A percentile compares a stretch with the other conserved stretches of the same genome.
Evolutionary conservation across 2,797 vertebrate species (phyloP).

Genomic region (Cheirogaleus major): DNA sequence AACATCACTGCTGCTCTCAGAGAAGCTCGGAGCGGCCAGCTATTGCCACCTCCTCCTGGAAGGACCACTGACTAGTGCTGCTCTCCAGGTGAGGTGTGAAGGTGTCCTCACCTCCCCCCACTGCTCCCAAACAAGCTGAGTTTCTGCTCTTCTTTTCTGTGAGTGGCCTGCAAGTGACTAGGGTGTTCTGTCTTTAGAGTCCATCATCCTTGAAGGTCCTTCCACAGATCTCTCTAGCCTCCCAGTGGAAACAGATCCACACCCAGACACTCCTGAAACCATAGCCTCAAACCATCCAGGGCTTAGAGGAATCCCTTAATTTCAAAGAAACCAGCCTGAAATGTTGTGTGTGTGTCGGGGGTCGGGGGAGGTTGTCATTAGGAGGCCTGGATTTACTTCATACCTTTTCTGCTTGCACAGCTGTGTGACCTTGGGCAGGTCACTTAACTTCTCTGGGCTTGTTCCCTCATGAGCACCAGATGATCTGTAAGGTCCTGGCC

Average conservation of each 20-base stretch:
- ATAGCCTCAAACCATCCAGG: neutral
- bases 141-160: slow-evolving; percentile 70
- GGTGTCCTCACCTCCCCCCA: neutral
- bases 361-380: fast-evolving
- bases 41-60: slow-evolving; percentile 79
- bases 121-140: slow-evolving; percentile 16
- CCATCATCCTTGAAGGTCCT: slow-evolving; percentile 71
- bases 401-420: neutral
- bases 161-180: neutral
- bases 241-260: neutral
- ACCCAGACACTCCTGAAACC: neutral
- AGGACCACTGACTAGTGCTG: slow-evolving; percentile 73
- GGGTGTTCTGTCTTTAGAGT: slow-evolving; percentile 58
- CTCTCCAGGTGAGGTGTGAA: slow-evolving; percentile 73
- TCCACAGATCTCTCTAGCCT: slow-evolving; percentile 68
- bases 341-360: fast-evolving
- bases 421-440: neutral
- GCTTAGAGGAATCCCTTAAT: neutral
- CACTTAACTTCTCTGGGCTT: neutral
- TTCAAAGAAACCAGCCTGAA: neutral
- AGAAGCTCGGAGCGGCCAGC: slow-evolving; percentile 76
- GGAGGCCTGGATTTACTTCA: neutral
- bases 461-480: neutral
- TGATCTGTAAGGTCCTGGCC: neutral
- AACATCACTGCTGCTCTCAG: slow-evolving; percentile 77